phyloP scores from a whole-genome alignment of 64 coral and sea anemone species.

The Montipora capricornis region DNA sequence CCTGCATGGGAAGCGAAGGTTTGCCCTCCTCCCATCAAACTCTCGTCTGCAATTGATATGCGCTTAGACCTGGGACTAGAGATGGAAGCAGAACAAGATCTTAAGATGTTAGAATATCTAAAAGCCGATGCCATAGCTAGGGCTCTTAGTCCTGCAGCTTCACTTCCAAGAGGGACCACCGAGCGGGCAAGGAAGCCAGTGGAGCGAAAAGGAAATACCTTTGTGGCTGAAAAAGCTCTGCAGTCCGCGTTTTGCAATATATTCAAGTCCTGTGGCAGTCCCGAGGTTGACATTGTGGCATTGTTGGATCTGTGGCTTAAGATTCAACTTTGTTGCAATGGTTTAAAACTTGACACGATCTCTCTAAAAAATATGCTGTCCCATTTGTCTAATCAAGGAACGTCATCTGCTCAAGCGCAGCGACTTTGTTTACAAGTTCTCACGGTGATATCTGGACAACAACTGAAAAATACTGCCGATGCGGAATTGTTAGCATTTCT shows the following conservation, averaged over 20 bases:
- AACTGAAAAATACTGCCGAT: slow-evolving; percentile 2
- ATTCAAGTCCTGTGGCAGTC: slow-evolving; percentile 23
- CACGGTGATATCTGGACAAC: slow-evolving; percentile 22
- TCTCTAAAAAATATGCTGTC: slow-evolving; percentile 40
- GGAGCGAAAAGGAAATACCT: background rate
- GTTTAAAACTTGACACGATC: slow-evolving; percentile 3
- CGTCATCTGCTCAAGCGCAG: slow-evolving; percentile 15
- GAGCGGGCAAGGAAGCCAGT: background rate
- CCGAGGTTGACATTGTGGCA: slow-evolving; percentile 31
- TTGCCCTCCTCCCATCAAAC: slow-evolving; percentile 40
- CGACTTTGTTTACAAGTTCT: slow-evolving; percentile 64
- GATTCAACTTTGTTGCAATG: slow-evolving; percentile 13
- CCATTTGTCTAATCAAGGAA: background rate
- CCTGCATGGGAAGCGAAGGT: slow-evolving; percentile 27
- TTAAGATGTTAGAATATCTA: slow-evolving; percentile 59
- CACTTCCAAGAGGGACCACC: background rate
- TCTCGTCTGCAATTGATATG: slow-evolving; percentile 73
- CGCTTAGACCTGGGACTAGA: slow-evolving; percentile 69
- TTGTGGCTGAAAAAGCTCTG: background rate
- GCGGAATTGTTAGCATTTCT: slow-evolving; percentile 27
- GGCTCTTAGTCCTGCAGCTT: slow-evolving; percentile 34
- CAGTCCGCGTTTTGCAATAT: slow-evolving; percentile 49
- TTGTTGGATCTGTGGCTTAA: slow-evolving; percentile 64
- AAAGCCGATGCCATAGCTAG: slow-evolving; percentile 64
- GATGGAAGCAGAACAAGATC: slow-evolving; percentile 85